Base-by-base conservation (phyloP, 2,113 vertebrate species). In the Promerops cafer region DNA sequence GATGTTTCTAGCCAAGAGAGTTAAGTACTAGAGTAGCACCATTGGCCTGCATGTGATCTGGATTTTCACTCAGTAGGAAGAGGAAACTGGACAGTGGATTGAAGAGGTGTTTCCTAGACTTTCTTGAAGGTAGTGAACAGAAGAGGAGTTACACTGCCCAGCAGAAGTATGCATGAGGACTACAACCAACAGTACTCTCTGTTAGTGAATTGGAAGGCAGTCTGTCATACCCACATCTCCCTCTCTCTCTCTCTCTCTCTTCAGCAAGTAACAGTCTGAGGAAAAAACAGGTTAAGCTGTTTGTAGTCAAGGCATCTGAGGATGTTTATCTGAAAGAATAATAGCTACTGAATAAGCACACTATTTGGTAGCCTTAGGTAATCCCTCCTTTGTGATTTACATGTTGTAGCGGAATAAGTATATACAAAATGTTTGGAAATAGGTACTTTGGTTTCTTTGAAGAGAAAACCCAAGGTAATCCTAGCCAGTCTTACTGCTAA, bases 361-460 rank as follows among this genome's bases (percentile, higher is more conserved):
- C 59, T 81, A 56, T 95, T 93, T 79, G 76, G 53, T 96, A 97
- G 96, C 88, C 93, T 93, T 94, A 50, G 78, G 84, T 96, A 95
- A 95, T 95, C 96, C 93, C 79, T 91, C 28, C 15, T 94, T 97
- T 95, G 82, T 97, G 93, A 97, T 87, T 91, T 96, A 53, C 56
- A 30, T 95, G 93, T 96, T 90, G 76, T 96, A 94, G 75, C 71
- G 6, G 90, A 76, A 84, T 49, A 77, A 96, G 60, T 72, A 72
- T 69, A 57, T 96, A 81, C 68, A 88, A 92, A 94, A 94, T 82
- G 52, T 94, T 89, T 94, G 76, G 84, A 65, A 82, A 94, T 52
- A 47, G 57, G 16, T 94, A 72, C 80, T 94, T 82, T 53, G 88
- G 83, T 89, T 93, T 93, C 63, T 86, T 89, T 74, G 35, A 69